phyloP scores from a whole-genome alignment of 2,888 invertebrate species.

The Pediacus dermestoides region DNA sequence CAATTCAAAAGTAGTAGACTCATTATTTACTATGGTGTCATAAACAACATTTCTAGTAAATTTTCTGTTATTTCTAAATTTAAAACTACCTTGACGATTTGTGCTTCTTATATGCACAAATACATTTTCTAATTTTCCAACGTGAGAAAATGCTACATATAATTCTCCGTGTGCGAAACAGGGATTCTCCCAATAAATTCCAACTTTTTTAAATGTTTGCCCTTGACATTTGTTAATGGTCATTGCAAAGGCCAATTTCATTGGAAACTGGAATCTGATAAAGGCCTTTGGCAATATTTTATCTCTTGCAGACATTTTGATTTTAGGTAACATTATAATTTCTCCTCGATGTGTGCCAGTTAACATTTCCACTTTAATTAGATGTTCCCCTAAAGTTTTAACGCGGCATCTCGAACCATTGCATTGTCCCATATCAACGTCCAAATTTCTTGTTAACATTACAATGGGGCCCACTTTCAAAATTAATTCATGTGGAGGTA shows the following conservation, averaged over 20 bases:
- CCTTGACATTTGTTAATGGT: slow-evolving; percentile 29
- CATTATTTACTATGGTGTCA: not conserved
- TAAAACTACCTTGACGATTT: not conserved
- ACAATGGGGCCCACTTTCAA: slow-evolving; percentile 26
- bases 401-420: slow-evolving; percentile 27
- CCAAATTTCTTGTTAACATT: slow-evolving; percentile 28
- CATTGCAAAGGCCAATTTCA: slow-evolving; percentile 25
- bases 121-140: slow-evolving; percentile 8
- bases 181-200: slow-evolving; percentile 18
- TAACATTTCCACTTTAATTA: slow-evolving; percentile 11
- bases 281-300: slow-evolving; percentile 16
- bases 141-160: slow-evolving; percentile 25
- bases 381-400: no score
- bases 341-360: slow-evolving; percentile 13
- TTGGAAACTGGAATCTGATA: slow-evolving; percentile 23
- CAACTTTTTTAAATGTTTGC: slow-evolving; percentile 23
- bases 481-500: slow-evolving; percentile 27
- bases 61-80: not conserved
- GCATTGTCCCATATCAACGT: slow-evolving; percentile 22
- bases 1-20: no score
- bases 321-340: slow-evolving; percentile 12
- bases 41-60: slow-evolving; percentile 3
- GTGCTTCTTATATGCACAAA: not conserved
- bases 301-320: slow-evolving; percentile 13
- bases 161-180: slow-evolving; percentile 27